Percentiles rank a stretch among this genome's conserved stretches.
Conservation (phyloP, 2,113 vertebrate genomes). For the Heptranchias perlo region DNA sequence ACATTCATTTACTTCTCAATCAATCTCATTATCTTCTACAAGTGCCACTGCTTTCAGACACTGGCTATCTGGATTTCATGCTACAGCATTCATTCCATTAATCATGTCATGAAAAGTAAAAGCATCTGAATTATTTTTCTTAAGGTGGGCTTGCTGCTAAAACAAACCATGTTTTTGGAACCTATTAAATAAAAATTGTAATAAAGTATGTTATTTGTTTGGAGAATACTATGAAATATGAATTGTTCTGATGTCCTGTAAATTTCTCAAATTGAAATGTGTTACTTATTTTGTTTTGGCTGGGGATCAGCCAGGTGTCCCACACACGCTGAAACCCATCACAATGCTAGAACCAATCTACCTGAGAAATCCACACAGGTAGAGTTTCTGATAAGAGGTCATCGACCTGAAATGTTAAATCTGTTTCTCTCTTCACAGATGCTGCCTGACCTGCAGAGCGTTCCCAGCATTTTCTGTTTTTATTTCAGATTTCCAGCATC, state of each 20-base stretch:
- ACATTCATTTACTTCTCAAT: neutral
- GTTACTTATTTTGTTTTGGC: neutral
- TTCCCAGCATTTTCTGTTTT: too few species aligned
- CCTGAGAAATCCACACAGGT: neutral
- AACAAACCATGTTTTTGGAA: neutral
- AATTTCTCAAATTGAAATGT: neutral
- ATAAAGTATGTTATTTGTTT: neutral
- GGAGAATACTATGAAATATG: neutral
- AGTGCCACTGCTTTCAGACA: neutral
- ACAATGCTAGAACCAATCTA: neutral
- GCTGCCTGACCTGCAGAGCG: too few species aligned
- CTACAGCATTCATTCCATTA: neutral
- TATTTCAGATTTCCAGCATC: too few species aligned
- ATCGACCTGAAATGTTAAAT: too few species aligned
- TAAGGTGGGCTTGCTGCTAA: neutral
- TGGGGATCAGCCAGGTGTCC: neutral
- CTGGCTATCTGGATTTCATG: neutral
- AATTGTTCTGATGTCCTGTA: neutral
- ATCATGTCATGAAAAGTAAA: neutral
- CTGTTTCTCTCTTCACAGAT: too few species aligned
- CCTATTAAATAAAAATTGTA: neutral
- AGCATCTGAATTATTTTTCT: neutral
- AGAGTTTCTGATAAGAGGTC: too few species aligned
- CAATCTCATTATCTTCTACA: neutral
- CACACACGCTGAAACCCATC: neutral